phyloP scores from a whole-genome alignment of 1,140 invertebrate species.

The Trachymyrmex cornetzi region DNA sequence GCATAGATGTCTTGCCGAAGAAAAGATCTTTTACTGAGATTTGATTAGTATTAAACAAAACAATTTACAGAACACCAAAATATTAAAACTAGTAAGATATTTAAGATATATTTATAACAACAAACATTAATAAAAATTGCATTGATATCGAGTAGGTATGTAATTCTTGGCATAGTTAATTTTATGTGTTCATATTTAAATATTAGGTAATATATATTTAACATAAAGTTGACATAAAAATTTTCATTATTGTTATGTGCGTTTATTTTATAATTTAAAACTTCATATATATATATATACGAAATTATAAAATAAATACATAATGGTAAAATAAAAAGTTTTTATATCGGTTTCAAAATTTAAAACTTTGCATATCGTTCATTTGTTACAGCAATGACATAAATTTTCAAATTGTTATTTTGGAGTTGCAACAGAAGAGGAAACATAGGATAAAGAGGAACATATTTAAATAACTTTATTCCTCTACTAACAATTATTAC shows the following conservation, averaged over 20 bases:
- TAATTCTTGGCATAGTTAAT: neutral
- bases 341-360: too few species aligned
- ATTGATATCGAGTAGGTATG: neutral
- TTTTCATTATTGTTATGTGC: neutral
- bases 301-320: neutral
- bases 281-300: too few species aligned
- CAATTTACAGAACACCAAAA: neutral
- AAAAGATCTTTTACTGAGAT: neutral
- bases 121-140: neutral
- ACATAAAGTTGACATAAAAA: neutral
- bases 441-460: too few species aligned
- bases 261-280: neutral
- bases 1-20: neutral
- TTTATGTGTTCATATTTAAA: too few species aligned
- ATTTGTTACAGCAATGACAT: too few species aligned
- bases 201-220: too few species aligned
- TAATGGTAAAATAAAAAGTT: neutral
- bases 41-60: neutral
- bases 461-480: too few species aligned
- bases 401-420: too few species aligned
- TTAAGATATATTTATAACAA: slow-evolving; percentile 5
- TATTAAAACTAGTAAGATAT: neutral
- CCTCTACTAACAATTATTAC: too few species aligned
- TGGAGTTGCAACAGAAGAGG: too few species aligned
- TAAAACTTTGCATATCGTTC: too few species aligned